phyloP scores from a whole-genome alignment of 2,888 invertebrate genomes.

The Rhamphomyia laevipes region DNA sequence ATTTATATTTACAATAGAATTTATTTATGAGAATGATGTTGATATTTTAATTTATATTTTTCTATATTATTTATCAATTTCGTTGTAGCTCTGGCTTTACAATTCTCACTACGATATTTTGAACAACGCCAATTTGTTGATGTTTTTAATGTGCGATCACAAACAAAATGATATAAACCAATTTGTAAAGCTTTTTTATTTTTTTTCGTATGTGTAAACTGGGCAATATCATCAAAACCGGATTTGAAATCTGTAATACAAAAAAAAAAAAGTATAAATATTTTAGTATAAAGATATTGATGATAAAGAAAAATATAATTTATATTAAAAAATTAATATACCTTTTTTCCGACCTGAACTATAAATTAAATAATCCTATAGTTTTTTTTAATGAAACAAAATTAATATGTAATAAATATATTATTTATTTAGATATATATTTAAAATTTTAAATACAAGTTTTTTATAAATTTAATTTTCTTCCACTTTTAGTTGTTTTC shows the following conservation, averaged over 20 bases:
- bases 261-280: constrained; percentile 7
- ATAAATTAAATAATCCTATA: too few species aligned
- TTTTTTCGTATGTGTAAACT: constrained; percentile 31
- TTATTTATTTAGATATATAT: background rate
- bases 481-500: too few species aligned
- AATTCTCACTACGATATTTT: constrained; percentile 11
- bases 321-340: too few species aligned
- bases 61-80: constrained; percentile 26
- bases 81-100: constrained; percentile 34
- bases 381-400: background rate
- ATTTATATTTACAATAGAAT: too few species aligned
- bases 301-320: background rate
- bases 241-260: constrained; percentile 14
- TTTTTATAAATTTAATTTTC: too few species aligned
- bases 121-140: constrained; percentile 36
- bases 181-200: constrained; percentile 30
- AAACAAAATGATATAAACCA: constrained; percentile 28
- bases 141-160: constrained; percentile 31
- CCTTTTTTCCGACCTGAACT: too few species aligned
- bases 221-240: background rate
- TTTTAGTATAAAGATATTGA: constrained; percentile 4
- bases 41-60: constrained; percentile 25
- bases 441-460: too few species aligned
- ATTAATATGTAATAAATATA: background rate
- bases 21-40: constrained; percentile 24